Conservation (phyloP, 2,113 vertebrate genomes). For the Anthoscopus minutus region DNA sequence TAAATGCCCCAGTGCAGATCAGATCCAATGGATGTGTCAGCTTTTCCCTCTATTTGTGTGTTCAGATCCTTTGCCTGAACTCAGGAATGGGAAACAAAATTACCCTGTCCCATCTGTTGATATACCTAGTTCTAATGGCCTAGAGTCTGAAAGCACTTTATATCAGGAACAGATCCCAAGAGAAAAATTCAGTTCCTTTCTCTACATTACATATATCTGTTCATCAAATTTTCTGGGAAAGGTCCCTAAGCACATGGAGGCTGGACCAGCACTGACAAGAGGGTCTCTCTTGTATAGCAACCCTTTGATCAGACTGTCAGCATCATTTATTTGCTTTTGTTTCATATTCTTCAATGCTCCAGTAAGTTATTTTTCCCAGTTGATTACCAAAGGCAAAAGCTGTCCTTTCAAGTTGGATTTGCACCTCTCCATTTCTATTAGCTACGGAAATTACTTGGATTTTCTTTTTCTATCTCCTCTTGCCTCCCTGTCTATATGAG, state of each 20-base stretch:
- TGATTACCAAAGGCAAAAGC: neutral
- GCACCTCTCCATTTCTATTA: neutral
- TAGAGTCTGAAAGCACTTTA: constrained; percentile 1
- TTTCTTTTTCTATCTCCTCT: neutral
- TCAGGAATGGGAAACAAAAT: neutral
- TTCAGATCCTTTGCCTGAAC: neutral
- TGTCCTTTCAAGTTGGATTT: constrained; percentile 32
- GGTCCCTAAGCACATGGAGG: neutral
- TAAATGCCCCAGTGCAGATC: neutral
- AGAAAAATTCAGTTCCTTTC: constrained; percentile 6
- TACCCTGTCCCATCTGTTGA: neutral
- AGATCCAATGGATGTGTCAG: neutral
- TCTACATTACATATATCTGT: neutral
- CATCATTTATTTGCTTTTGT: constrained; percentile 9
- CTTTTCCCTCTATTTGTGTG: neutral
- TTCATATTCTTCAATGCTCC: neutral
- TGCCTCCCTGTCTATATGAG: neutral
- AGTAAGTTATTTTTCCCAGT: neutral
- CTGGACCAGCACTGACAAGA: neutral
- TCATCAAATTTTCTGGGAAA: neutral
- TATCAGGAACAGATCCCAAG: neutral
- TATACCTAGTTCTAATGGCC: neutral
- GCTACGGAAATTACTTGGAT: neutral
- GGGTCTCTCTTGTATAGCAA: neutral
- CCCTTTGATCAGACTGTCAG: constrained; percentile 18